Conservation (phyloP, 1,140 invertebrate species). For the Penaeus indicus region DNA sequence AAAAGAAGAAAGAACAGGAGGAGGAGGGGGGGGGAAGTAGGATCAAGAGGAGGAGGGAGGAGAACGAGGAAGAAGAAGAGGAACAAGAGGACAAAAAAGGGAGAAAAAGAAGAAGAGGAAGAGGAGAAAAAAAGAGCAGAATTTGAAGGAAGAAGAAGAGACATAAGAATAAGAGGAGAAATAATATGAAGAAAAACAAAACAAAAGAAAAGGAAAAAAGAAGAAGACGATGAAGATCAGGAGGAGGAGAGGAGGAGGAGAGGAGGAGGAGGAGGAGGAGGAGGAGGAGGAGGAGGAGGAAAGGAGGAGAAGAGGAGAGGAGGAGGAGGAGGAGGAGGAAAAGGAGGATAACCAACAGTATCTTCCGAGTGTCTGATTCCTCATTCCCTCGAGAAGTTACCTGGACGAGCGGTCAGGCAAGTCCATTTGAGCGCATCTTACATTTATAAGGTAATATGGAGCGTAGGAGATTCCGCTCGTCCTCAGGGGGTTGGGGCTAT, state of each 20-base stretch:
- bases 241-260: background rate
- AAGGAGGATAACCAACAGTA: background rate
- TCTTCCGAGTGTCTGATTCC: slow-evolving; percentile 32
- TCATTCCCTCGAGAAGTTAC: slow-evolving; percentile 55
- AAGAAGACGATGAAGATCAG: background rate
- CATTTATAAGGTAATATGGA: slow-evolving; percentile 64
- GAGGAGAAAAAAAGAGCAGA: background rate
- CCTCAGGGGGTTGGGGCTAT: slow-evolving; percentile 26
- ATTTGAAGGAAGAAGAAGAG: background rate
- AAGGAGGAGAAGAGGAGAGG: background rate
- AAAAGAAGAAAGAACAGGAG: no score
- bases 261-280: background rate
- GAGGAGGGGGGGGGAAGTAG: no score
- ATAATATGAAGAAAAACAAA: background rate
- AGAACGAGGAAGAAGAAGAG: background rate
- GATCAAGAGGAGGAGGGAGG: no score
- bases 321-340: background rate
- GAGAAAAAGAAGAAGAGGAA: no score
- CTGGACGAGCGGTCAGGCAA: slow-evolving; percentile 56
- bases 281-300: background rate
- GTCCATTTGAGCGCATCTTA: slow-evolving; percentile 63
- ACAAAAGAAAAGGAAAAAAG: no score
- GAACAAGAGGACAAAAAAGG: background rate
- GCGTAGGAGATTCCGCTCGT: slow-evolving; percentile 36
- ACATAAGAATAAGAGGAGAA: background rate